Evolutionary conservation across 2,797 vertebrate species (phyloP).

Genomic region (Pangasius macronema): DNA sequence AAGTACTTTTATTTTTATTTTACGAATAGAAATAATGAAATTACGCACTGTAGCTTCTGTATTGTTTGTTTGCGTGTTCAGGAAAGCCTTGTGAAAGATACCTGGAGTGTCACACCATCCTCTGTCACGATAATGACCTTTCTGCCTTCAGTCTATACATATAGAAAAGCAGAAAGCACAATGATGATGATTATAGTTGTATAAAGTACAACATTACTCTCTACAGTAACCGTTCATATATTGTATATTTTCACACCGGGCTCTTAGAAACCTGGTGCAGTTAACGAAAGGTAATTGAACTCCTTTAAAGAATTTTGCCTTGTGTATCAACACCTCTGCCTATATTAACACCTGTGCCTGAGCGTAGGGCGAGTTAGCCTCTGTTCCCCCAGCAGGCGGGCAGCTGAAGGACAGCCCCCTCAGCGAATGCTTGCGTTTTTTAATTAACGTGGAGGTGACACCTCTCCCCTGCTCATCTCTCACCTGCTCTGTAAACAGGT

Average conservation of each 20-base stretch:
- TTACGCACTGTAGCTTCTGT: neutral
- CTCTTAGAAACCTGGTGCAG: slow-evolving; percentile 2
- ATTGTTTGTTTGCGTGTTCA: slow-evolving; percentile 1
- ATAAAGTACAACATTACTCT: neutral
- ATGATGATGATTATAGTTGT: neutral
- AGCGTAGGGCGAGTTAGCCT: slow-evolving; percentile 39
- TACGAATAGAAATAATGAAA: neutral
- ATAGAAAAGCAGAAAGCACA: neutral
- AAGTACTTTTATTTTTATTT: neutral
- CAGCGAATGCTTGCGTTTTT: slow-evolving; percentile 62
- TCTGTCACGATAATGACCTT: slow-evolving; percentile 14
- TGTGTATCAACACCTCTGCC: slow-evolving; percentile 37
- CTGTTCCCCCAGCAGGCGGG: slow-evolving; percentile 54
- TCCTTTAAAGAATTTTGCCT: slow-evolving; percentile 30
- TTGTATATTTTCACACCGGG: neutral
- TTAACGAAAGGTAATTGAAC: slow-evolving; percentile 35
- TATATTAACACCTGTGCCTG: slow-evolving; percentile 46
- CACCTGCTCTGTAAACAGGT: slow-evolving; percentile 75
- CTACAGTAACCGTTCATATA: neutral
- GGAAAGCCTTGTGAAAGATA: slow-evolving; percentile 26
- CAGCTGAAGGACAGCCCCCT: slow-evolving; percentile 70
- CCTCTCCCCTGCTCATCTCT: slow-evolving; percentile 70
- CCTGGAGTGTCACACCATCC: slow-evolving; percentile 31
- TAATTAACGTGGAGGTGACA: slow-evolving; percentile 73
- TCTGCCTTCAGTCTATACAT: neutral